Evolutionary conservation across 2,113 vertebrate species (phyloP), one percentile per base, ranked within the genome.

Genomic region (Condylura cristata): DNA sequence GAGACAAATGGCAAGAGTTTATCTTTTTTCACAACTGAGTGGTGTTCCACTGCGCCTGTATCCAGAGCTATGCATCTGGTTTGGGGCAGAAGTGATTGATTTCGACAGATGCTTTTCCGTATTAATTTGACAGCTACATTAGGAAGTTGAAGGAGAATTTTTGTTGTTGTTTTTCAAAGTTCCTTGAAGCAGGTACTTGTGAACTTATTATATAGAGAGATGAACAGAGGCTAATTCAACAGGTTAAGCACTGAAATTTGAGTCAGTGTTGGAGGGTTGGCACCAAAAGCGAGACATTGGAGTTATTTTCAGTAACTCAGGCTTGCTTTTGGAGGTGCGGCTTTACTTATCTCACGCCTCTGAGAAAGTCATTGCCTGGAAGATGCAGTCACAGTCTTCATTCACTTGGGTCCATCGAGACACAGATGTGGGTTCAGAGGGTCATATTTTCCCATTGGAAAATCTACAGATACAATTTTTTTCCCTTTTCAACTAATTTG

Each of bases 161-260:
- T 66, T 53, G 46, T 48, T 48, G 16, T 75, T 46, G 1, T 85
- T 71, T 83, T 68, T 48, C 53, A 79, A 60, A 92, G 74, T 90
- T 90, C 70, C 44, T 91, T 84, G 32, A 86, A 83, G 51, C 66
- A 79, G 34, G 20, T 83, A 48, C 32, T 74, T 90, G 39, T 32
- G 68, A 92, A 91, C 68, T 95, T 87, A 72, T 84, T 74, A 24
- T 68, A 92, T 26, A 65, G 48, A 70, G 37, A 90, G 32, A 39
- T 89, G 74, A 86, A 44, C 34, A 66, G 44, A 58, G 79, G 37
- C 78, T 93, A 81, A 94, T 75, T 86, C 28, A 83, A 84, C 58
- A 46, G 76, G 76, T 82, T 74, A 95, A 75, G 63, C 60, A 41
- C 39, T 95, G 89, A 74, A 82, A 89, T 91, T 74, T 94, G 86